phyloP scores from a whole-genome alignment of 2,888 invertebrate species.

The Aphidius colemani region DNA sequence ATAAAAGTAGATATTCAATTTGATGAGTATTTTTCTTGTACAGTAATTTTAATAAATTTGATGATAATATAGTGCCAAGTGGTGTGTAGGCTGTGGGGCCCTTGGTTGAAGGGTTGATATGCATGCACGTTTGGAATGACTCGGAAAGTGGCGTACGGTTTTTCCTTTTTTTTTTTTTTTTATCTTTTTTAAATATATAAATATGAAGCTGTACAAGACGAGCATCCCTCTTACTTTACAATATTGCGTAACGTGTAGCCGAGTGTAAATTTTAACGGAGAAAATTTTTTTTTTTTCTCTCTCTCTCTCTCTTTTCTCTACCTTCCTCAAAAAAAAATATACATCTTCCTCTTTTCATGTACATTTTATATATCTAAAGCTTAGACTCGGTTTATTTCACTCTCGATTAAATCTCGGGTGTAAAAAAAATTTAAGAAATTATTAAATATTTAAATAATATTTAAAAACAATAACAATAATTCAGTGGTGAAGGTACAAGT shows the following conservation, averaged over 20 bases:
- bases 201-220: conserved; percentile 44
- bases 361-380: conserved; percentile 31
- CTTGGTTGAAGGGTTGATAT: conserved; percentile 52
- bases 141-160: conserved; percentile 50
- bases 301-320: too few species aligned
- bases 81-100: conserved; percentile 40
- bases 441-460: too few species aligned
- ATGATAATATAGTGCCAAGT: conserved; percentile 17
- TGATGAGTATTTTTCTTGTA: background rate
- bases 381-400: too few species aligned
- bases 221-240: conserved; percentile 59
- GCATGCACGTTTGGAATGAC: conserved; percentile 59
- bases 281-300: conserved; percentile 1
- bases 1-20: conserved; percentile 1
- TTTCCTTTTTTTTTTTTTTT: conserved; percentile 1
- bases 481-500: too few species aligned
- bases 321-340: too few species aligned
- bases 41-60: conserved; percentile 12
- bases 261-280: conserved; percentile 47
- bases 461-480: too few species aligned
- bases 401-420: too few species aligned
- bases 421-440: too few species aligned
- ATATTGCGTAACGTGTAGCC: conserved; percentile 57
- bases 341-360: conserved; percentile 9
- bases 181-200: too few species aligned